Evolutionary conservation across 2,888 invertebrate species (phyloP).

Genomic region (Sphaeridia pumilis): DNA sequence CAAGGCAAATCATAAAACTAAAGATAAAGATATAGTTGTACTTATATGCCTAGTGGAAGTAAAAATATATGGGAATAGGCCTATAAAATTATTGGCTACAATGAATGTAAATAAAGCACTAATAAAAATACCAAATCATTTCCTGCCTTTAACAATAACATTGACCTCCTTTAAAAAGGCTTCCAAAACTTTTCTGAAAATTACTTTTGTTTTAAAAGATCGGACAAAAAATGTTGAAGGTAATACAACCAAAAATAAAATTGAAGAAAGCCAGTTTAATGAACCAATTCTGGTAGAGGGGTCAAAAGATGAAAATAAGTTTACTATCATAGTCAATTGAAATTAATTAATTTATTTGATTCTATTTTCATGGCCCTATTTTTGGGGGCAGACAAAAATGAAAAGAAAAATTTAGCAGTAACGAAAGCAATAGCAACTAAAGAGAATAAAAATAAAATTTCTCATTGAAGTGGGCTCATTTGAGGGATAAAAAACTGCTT

Average conservation of each 20-base stretch:
- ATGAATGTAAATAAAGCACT: constrained; percentile 49
- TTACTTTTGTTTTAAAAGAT: constrained; percentile 45
- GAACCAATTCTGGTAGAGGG: constrained; percentile 47
- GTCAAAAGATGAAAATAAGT: constrained; percentile 57
- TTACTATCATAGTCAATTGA: constrained; percentile 54
- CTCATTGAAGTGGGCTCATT: constrained; percentile 52
- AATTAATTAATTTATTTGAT: constrained; percentile 37
- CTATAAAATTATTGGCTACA: constrained; percentile 56
- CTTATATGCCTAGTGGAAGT: constrained; percentile 54
- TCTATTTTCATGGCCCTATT: constrained; percentile 13
- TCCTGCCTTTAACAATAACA: constrained; percentile 44
- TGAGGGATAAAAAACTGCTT: constrained; percentile 56
- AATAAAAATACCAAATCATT: constrained; percentile 47
- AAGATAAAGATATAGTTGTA: constrained; percentile 48
- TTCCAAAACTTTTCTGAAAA: constrained; percentile 45
- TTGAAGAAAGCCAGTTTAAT: constrained; percentile 50
- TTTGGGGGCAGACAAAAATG: too few species aligned
- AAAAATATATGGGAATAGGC: constrained; percentile 59
- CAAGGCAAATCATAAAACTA: constrained; percentile 54
- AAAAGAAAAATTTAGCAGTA: background rate
- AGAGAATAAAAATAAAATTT: background rate
- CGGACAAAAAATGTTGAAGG: constrained; percentile 45
- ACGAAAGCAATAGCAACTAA: background rate
- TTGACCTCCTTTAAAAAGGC: constrained; percentile 50
- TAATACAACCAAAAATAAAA: constrained; percentile 42